Conservation (phyloP, 1,140 invertebrate genomes). For the Schlechtendalia chinensis region DNA sequence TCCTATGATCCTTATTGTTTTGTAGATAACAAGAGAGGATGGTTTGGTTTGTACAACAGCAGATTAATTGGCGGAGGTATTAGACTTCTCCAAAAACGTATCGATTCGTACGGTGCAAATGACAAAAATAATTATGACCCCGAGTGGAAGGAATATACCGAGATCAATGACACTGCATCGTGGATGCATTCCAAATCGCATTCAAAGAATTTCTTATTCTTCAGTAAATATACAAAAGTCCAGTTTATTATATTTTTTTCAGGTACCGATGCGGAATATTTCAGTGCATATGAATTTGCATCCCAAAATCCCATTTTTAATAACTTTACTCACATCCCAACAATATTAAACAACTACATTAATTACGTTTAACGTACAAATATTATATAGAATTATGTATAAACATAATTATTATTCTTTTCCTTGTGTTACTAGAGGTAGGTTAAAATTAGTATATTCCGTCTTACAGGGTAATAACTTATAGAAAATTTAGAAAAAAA, state of each 20-base stretch:
- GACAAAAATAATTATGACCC: neutral
- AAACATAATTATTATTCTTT: no score
- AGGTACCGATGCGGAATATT: no score
- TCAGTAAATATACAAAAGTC: no score
- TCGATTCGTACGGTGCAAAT: neutral
- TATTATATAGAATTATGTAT: no score
- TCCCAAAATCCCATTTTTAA: neutral
- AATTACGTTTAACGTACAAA: neutral
- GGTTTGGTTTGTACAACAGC: constrained; percentile 36
- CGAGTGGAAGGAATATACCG: neutral
- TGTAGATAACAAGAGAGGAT: neutral
- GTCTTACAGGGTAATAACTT: no score
- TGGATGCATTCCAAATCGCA: neutral
- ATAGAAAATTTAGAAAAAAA: no score
- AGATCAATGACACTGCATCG: neutral
- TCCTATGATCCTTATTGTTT: neutral
- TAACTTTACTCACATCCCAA: neutral
- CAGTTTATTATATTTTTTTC: neutral
- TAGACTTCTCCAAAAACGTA: neutral
- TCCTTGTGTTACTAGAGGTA: neutral
- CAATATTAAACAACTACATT: neutral
- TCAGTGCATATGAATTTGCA: neutral
- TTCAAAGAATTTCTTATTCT: neutral
- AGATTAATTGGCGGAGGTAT: constrained; percentile 4
- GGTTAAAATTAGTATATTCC: no score